Evolutionary conservation across 2,888 invertebrate genomes (phyloP).

Genomic region (Hypolimnas misippus): DNA sequence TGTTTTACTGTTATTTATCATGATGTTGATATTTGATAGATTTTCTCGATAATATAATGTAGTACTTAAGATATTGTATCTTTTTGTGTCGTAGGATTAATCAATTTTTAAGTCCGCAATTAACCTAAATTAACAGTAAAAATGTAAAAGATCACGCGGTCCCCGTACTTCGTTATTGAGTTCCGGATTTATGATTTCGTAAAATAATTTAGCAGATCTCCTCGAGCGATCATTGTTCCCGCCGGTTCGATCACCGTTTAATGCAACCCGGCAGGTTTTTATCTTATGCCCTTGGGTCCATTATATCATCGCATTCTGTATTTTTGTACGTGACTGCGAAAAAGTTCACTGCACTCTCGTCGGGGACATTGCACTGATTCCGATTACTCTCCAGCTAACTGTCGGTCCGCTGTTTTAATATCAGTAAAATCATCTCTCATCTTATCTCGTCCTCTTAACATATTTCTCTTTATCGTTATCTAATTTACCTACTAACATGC

Average conservation of each 20-base stretch:
- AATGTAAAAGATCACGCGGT: background rate
- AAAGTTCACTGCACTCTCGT: constrained; percentile 68
- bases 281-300: constrained; percentile 63
- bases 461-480: constrained; percentile 64
- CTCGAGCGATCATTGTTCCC: constrained; percentile 37
- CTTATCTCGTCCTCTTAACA: constrained; percentile 53
- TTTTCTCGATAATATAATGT: constrained; percentile 15
- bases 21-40: constrained; percentile 24
- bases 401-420: constrained; percentile 32
- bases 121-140: background rate
- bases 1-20: constrained; percentile 27
- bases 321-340: constrained; percentile 57
- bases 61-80: constrained; percentile 14
- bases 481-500: constrained; percentile 67
- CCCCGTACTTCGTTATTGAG: background rate
- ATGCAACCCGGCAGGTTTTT: constrained; percentile 59
- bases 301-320: constrained; percentile 62
- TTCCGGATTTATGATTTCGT: constrained; percentile 9
- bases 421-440: constrained; percentile 44
- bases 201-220: constrained; percentile 15
- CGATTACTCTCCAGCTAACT: constrained; percentile 36
- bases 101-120: background rate
- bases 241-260: constrained; percentile 49
- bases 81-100: constrained; percentile 11
- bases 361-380: constrained; percentile 52